Percentiles rank a stretch among this genome's conserved stretches.
Conservation (phyloP, 2,888 invertebrate species). For the Heliconius cydno region DNA sequence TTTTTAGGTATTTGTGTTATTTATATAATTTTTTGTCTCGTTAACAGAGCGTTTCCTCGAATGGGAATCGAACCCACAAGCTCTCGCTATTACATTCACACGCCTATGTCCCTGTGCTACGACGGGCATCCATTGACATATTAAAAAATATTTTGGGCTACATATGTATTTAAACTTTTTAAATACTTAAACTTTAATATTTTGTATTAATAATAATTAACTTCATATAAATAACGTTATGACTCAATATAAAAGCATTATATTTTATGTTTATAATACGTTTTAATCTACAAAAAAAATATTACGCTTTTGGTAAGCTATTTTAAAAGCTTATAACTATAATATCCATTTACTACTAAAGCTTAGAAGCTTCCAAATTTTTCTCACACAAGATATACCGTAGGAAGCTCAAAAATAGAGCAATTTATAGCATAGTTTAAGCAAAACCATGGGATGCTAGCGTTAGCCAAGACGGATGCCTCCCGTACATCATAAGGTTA, state of each 20-base stretch:
- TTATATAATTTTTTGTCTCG: too few relatives aligned
- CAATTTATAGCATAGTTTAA: constrained; percentile 39
- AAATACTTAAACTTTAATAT: too few relatives aligned
- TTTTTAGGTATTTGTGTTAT: too few relatives aligned
- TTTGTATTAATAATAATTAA: too few relatives aligned
- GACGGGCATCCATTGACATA: neutral
- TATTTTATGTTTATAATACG: too few relatives aligned
- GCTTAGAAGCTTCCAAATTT: neutral
- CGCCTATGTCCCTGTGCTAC: neutral
- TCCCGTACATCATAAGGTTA: constrained; percentile 84
- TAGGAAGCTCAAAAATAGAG: neutral
- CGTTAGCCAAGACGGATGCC: constrained; percentile 64
- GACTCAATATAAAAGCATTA: too few relatives aligned
- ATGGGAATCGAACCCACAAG: neutral
- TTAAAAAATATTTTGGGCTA: too few relatives aligned
- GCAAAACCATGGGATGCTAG: constrained; percentile 41
- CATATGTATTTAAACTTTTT: too few relatives aligned
- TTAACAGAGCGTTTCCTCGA: neutral
- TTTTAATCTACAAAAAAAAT: too few relatives aligned
- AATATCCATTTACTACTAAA: neutral
- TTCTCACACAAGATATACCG: neutral
- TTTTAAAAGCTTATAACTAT: neutral
- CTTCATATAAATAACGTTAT: too few relatives aligned
- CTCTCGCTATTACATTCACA: neutral
- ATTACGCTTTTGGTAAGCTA: too few relatives aligned